Evolutionary conservation across 2,113 vertebrate genomes (phyloP), one percentile per base, ranked within the genome.

Genomic region (Accipiter cooperii): DNA sequence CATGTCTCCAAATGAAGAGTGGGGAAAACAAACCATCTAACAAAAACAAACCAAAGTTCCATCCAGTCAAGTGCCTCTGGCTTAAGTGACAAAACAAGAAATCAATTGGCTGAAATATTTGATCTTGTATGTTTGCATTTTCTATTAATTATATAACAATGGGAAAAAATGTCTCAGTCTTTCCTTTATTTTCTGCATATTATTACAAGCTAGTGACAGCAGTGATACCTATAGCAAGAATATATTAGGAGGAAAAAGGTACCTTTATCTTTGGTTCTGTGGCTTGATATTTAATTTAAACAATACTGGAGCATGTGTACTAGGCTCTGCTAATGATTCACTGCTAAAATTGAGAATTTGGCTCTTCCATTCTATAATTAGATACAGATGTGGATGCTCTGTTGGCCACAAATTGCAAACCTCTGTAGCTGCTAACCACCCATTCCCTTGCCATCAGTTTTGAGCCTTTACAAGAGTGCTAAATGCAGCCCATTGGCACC

Each of bases 121-220:
- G 25, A 34, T 89, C 83, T 86, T 69, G 5, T 81, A 16, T 75
- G 26, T 76, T 80, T 70, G 12, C 31, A 82, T 17, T 84, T 84
- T 94, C 44, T 94, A 60, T 86, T 96, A 87, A 93, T 93, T 88
- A 90, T 60, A 66, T 76, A 90, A 76, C 51, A 90, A 84, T 29
- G 42, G 75, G 52, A 94, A 88, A 69, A 44, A 15, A 8, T 14
- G 13, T 69, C 33, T 74, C 31, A 70, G 10, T 21, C 21, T 76
- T 85, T 89, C 33, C 42, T 63, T 79, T 24, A 40, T 78, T 94
- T 86, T 63, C 55, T 73, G 29, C 1, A 1, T 24, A 52, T 68
- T 55, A 68, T 87, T 82, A 77, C 36, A 81, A 89, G 11, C 9
- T 24, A 49, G 5, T 46, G 33, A 68, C 58, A 83, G 20, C 33